Evolutionary conservation across 2,113 vertebrate species (phyloP), one percentile per base, ranked within the genome.

Genomic region (Ophthalmolycus amberensis): DNA sequence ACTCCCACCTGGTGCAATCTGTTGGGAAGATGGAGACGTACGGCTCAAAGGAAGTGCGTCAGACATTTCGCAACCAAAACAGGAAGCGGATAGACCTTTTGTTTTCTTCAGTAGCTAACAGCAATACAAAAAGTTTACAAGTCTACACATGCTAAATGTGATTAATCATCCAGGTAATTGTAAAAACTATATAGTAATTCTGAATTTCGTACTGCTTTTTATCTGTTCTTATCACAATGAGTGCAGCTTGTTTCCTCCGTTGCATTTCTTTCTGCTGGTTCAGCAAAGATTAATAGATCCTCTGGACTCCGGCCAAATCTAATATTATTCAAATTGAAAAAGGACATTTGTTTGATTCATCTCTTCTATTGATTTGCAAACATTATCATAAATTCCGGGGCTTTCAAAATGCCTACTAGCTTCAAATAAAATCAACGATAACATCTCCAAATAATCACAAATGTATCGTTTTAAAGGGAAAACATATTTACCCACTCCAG

Each of bases 291-390:
- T 12, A 48, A 83, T 42, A 29, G 18, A 32, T 77, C 46, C 63
- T 63, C 34, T 16, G 9, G 32, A 42, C 56, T n/a, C 52, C 32
- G 2, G 38, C 14, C 0, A 9, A 70, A 74, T 79, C 64, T 15
- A 50, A 50, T 50, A 68, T 20, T 52, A 68, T 62, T 40, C 7
- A 50, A 56, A 54, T 2, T 20, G 34, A 59, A 72, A 2, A 0
- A 22, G 11, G 10, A 32, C 14, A 48, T 29, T 59, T 66, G n/a
- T 42, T 59, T 65, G 12, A 63, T 56, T 44, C 0, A 63, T 63
- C 22, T 63, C 50, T 9, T 27, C 32, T 10, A 58, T 50, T 59
- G 1, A 68, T 77, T 83, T 65, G 48, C 46, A 42, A 70, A 64
- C 14, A 25, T n/a, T 29, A 58, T 40, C 29, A 64, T 38, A 0